Percentiles rank a stretch among this genome's conserved stretches.
Evolutionary conservation across 2,888 invertebrate species (phyloP).

Genomic region (Linnaemya vulpina): DNA sequence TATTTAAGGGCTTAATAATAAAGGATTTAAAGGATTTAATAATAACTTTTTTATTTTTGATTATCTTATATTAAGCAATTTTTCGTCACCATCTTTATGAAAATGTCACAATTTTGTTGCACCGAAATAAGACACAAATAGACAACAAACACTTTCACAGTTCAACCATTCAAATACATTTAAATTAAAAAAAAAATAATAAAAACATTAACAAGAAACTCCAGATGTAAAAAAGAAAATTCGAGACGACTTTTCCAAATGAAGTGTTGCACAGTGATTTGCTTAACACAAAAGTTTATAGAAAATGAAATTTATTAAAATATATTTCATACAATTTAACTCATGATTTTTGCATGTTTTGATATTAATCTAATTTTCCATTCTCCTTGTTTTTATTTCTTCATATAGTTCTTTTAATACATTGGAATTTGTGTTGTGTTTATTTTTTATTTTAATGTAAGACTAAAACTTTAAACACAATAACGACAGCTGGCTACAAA

Average conservation of each 20-base stretch:
- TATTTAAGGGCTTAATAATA: too few species aligned
- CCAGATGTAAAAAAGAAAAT: constrained; percentile 17
- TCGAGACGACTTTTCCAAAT: constrained; percentile 54
- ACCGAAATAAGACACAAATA: constrained; percentile 13
- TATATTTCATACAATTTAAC: too few species aligned
- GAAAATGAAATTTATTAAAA: background rate
- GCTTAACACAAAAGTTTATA: background rate
- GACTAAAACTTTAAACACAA: too few species aligned
- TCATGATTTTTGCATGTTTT: too few species aligned
- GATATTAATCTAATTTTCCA: too few species aligned
- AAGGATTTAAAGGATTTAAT: background rate
- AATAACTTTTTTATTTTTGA: background rate
- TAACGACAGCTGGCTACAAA: too few species aligned
- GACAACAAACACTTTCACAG: background rate
- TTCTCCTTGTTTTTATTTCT: too few species aligned
- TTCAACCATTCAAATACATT: constrained; percentile 1
- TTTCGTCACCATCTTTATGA: constrained; percentile 4
- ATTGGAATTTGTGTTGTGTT: too few species aligned
- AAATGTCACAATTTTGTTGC: constrained; percentile 46
- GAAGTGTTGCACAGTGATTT: constrained; percentile 18
- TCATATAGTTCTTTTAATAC: too few species aligned
- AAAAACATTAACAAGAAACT: constrained; percentile 24
- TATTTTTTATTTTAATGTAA: too few species aligned
- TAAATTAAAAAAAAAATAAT: background rate
- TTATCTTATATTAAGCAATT: constrained; percentile 36